Conservation (phyloP, 2,113 vertebrate genomes). For the Corynorhinus townsendii region DNA sequence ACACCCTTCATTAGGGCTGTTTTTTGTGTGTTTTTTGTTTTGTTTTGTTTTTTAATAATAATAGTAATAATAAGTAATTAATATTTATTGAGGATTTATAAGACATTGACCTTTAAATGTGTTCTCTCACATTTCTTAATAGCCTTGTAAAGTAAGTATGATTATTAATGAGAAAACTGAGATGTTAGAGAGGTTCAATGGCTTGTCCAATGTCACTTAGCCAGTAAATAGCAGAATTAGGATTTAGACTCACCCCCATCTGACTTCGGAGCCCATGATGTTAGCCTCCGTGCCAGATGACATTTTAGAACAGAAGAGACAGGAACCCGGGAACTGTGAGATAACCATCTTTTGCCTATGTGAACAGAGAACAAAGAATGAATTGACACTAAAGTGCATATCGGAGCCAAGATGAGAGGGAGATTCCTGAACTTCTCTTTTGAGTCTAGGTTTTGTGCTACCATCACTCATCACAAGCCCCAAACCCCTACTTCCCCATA, state of each 20-base stretch:
- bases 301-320: not conserved
- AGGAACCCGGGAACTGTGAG: not conserved
- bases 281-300: not conserved
- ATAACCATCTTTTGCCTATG: not conserved
- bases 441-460: not conserved
- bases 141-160: not conserved
- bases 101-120: not conserved
- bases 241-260: not conserved
- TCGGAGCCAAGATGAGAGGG: not conserved
- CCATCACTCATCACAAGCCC: accelerated
- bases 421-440: not conserved
- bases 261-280: not conserved
- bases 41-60: not conserved
- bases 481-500: not conserved
- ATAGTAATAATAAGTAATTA: not conserved
- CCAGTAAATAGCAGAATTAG: not conserved
- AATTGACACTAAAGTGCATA: not conserved
- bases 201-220: not conserved
- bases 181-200: not conserved
- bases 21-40: not conserved
- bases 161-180: not conserved
- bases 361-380: not conserved
- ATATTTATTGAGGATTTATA: not conserved
- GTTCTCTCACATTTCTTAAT: not conserved
- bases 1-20: not conserved